Conservation (phyloP, 2,888 invertebrate genomes). For the Apotomis betuletana region DNA sequence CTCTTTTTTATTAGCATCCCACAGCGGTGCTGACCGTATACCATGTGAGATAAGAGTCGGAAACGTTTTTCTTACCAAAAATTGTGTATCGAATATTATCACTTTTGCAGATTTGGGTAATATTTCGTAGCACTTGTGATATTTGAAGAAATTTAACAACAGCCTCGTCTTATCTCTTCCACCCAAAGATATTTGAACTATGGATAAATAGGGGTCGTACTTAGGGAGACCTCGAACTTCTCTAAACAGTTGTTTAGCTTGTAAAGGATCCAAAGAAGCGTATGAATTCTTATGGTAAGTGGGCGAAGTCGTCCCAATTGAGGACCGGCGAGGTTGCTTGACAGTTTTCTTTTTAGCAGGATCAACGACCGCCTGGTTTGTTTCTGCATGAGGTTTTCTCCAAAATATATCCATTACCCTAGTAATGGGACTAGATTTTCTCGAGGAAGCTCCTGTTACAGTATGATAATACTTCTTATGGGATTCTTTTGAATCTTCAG, state of each 20-base stretch:
- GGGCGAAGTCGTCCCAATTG: constrained; percentile 78
- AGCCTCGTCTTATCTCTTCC: constrained; percentile 78
- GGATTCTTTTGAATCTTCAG: constrained; percentile 69
- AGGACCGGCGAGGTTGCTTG: constrained; percentile 72
- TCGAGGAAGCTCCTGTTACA: constrained; percentile 78
- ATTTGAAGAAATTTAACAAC: constrained; percentile 78
- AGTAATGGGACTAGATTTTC: constrained; percentile 79
- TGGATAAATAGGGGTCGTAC: constrained; percentile 79
- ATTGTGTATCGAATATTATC: constrained; percentile 79
- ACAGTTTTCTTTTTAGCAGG: constrained; percentile 69
- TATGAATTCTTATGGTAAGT: constrained; percentile 81
- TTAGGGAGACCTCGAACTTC: constrained; percentile 78
- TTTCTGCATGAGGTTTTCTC: constrained; percentile 70
- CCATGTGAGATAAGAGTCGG: constrained; percentile 78
- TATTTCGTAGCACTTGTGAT: constrained; percentile 80
- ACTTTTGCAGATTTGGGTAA: constrained; percentile 80
- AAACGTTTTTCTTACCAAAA: constrained; percentile 77
- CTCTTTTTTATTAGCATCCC: constrained; percentile 76
- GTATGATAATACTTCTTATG: constrained; percentile 80
- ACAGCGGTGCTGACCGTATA: constrained; percentile 77
- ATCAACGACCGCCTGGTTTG: constrained; percentile 61
- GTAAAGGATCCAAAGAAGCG: constrained; percentile 75
- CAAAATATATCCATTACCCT: constrained; percentile 80
- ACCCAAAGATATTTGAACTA: constrained; percentile 79
- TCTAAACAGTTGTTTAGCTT: constrained; percentile 78